Evolutionary conservation across 2,113 vertebrate genomes (phyloP).

Genomic region (Thunnus maccoyii): DNA sequence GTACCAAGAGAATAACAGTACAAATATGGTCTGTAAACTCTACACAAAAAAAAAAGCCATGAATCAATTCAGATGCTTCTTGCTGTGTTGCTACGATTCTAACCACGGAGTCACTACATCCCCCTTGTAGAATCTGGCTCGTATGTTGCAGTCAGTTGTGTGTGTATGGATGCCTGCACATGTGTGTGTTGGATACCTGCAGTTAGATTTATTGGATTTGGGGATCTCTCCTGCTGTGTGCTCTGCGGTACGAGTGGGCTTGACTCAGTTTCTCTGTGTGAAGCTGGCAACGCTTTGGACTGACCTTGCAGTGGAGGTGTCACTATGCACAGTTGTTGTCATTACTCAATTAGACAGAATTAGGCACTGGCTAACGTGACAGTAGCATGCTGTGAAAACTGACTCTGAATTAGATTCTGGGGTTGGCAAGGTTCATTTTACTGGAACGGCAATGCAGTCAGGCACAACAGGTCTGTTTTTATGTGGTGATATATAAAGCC

Average conservation of each 20-base stretch:
- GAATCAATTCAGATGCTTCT: conserved; percentile 47
- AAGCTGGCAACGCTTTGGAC: conserved; percentile 64
- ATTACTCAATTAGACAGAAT: conserved; percentile 84
- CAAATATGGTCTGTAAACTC: conserved; percentile 21
- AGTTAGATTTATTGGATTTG: conserved; percentile 79
- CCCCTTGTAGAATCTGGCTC: conserved; percentile 28
- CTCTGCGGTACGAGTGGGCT: conserved; percentile 57
- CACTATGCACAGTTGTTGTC: conserved; percentile 66
- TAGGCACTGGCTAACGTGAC: conserved; percentile 73
- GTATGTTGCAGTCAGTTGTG: not conserved
- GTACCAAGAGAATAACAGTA: conserved; percentile 1
- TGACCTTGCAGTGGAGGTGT: conserved; percentile 78
- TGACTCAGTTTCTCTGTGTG: conserved; percentile 73
- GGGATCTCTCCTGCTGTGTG: conserved; percentile 59
- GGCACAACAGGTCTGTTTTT: conserved; percentile 55
- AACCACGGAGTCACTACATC: conserved; percentile 30
- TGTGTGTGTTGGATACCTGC: conserved; percentile 57
- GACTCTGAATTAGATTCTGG: conserved; percentile 62
- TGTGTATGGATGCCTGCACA: not conserved
- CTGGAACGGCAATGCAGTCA: conserved; percentile 19
- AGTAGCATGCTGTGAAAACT: conserved; percentile 73
- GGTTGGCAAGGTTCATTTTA: conserved; percentile 49
- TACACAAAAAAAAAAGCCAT: conserved; percentile 23
- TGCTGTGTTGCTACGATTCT: conserved; percentile 44
- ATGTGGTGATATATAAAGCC: conserved; percentile 58